Percentiles rank a stretch among this genome's conserved stretches.
Conservation (phyloP, 1,140 invertebrate genomes). For the Papilio machaon region DNA sequence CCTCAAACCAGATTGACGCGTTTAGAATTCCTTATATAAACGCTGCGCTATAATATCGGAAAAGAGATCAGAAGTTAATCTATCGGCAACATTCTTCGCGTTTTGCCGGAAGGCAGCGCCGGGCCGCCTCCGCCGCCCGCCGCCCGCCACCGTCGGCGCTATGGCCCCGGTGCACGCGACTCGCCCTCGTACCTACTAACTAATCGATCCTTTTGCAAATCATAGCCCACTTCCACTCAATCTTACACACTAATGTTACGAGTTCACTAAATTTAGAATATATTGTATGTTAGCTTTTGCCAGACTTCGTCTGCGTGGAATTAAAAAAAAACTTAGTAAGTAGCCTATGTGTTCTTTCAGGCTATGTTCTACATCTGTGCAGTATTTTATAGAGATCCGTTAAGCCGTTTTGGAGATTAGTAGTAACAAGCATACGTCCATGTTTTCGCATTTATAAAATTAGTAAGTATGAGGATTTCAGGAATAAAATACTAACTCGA, state of each 20-base stretch:
- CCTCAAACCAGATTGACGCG: constrained; percentile 63
- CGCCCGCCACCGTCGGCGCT: constrained; percentile 41
- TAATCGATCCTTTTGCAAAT: constrained; percentile 68
- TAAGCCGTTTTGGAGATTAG: no score
- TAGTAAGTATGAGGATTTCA: no score
- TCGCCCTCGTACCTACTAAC: constrained; percentile 54
- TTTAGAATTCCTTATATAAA: constrained; percentile 79
- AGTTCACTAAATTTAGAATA: not conserved
- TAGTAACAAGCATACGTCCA: no score
- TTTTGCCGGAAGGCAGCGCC: constrained; percentile 77
- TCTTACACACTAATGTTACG: constrained; percentile 45
- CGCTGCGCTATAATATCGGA: constrained; percentile 76
- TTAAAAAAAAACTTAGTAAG: no score
- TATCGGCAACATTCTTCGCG: constrained; percentile 80
- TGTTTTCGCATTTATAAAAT: no score
- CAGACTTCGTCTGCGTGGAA: no score
- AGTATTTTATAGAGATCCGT: no score
- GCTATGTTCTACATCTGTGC: no score
- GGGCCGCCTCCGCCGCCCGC: constrained; percentile 50
- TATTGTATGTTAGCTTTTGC: no score
- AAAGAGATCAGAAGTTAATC: constrained; percentile 82
- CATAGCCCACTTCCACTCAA: constrained; percentile 51
- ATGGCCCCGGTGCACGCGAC: constrained; percentile 65
- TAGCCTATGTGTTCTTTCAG: no score
- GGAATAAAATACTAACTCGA: no score